Conservation (phyloP, 2,113 vertebrate species). For the Shinisaurus crocodilurus region DNA sequence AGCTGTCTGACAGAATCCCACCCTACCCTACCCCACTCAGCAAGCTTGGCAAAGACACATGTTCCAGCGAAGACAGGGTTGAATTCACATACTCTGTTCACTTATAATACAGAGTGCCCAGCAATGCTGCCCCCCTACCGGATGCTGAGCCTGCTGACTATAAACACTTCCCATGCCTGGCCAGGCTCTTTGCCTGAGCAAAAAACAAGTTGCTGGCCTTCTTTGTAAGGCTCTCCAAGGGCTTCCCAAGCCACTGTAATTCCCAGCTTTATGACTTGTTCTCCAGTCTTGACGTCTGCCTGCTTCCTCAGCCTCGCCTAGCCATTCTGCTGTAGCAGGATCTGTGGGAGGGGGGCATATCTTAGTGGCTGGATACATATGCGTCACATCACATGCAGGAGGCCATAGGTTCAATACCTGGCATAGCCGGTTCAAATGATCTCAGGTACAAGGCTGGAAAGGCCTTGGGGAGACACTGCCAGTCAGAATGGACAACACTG, state of each 20-base stretch:
- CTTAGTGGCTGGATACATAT: not conserved
- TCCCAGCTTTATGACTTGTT: too few relatives aligned
- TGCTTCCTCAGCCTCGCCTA: too few relatives aligned
- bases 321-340: not conserved
- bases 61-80: too few relatives aligned
- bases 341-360: not conserved
- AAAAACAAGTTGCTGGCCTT: too few relatives aligned
- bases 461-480: not conserved
- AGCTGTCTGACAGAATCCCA: not conserved
- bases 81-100: not conserved
- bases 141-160: too few relatives aligned
- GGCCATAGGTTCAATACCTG: not conserved
- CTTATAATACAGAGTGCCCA: not conserved
- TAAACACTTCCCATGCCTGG: too few relatives aligned
- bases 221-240: too few relatives aligned
- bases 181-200: too few relatives aligned
- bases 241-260: too few relatives aligned
- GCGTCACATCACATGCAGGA: not conserved
- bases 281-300: too few relatives aligned
- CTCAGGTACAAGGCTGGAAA: not conserved
- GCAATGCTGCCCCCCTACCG: too few relatives aligned
- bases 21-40: not conserved
- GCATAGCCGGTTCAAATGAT: not conserved
- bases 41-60: not conserved
- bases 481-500: not conserved